These are phyloP conservation scores for Leptopilina drosophilae DNA, from an alignment of 2,888 invertebrate species.

Conservation along the genomic window DNA sequence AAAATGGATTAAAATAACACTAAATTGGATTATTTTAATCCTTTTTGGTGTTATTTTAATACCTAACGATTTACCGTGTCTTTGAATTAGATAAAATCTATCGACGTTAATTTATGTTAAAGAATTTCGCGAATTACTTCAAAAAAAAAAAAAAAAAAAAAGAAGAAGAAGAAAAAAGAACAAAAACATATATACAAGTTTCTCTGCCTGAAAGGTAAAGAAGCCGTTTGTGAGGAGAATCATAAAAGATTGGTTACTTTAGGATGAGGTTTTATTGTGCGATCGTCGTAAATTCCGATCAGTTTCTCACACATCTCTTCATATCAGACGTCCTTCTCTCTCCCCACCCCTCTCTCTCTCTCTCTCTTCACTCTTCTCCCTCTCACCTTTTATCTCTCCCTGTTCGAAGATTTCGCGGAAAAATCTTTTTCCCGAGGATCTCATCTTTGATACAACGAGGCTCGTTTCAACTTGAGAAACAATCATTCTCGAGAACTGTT, in stretches of 20 bases:
- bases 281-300: slow-evolving; percentile 64
- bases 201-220: neutral
- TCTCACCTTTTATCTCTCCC: slow-evolving; percentile 31
- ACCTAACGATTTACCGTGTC: too few relatives aligned
- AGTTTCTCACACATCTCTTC: slow-evolving; percentile 46
- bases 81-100: too few relatives aligned
- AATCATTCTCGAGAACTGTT: slow-evolving; percentile 27
- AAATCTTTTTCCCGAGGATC: slow-evolving; percentile 31
- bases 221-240: slow-evolving; percentile 38
- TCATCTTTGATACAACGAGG: slow-evolving; percentile 38
- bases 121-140: neutral
- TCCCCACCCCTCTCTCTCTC: slow-evolving; percentile 41
- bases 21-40: too few relatives aligned
- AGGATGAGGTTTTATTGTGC: slow-evolving; percentile 59
- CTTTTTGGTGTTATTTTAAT: too few relatives aligned
- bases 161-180: too few relatives aligned
- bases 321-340: slow-evolving; percentile 45
- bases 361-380: slow-evolving; percentile 44
- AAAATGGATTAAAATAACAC: too few relatives aligned
- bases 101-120: neutral
- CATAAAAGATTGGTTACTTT: slow-evolving; percentile 58
- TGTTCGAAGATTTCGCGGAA: slow-evolving; percentile 35
- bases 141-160: too few relatives aligned
- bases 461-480: slow-evolving; percentile 37
- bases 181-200: neutral